Base-by-base conservation (phyloP, 2,888 invertebrate species). In the Rambutsinella grinnellia region DNA sequence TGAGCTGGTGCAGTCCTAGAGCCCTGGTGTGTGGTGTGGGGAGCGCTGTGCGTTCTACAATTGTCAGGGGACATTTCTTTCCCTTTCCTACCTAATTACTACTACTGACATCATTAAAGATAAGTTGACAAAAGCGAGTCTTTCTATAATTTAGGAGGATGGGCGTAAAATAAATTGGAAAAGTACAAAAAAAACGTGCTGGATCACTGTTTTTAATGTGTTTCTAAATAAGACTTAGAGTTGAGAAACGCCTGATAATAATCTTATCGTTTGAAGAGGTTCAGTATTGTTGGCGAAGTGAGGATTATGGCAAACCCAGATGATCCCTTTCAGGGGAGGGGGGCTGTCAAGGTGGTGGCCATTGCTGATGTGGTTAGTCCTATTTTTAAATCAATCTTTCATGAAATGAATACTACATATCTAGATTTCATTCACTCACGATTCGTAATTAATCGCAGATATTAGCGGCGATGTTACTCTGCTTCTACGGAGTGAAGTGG, bases 401-500 rank as follows among this genome's bases (percentile, higher is more conserved):
- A n/a, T n/a, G n/a, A 46, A 61, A 46, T 60, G 57, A 26, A 19
- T 15, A 53, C 49, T 46, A 62, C 26, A 24, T 49, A 23, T 46
- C 47, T 28, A n/a, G 26, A 21, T 36, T 27, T 46, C 44, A 27
- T 28, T 53, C 46, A 19, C 3, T n/a, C n/a, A n/a, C n/a, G 28
- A 57, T 23, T 28, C n/a, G 26, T 36, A 51, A 54, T 63, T 47
- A 26, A 56, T 54, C 58, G 21, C 23, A 81, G 81, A 76, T 81
- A 26, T 51, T 81, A 54, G 81, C 81, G 23, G 79, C 81, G 21
- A 81, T 79, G 71, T 77, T 81, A 21, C 78, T 81, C 15, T 81
- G 81, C 70, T 81, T 79, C 36, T 81, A 81, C 28, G 70, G 77
- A 15, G 79, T 79, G 19, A 79, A 79, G 46, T 79, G 81, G 81